phyloP scores from a whole-genome alignment of 1,140 invertebrate genomes.

The Wasmannia auropunctata region DNA sequence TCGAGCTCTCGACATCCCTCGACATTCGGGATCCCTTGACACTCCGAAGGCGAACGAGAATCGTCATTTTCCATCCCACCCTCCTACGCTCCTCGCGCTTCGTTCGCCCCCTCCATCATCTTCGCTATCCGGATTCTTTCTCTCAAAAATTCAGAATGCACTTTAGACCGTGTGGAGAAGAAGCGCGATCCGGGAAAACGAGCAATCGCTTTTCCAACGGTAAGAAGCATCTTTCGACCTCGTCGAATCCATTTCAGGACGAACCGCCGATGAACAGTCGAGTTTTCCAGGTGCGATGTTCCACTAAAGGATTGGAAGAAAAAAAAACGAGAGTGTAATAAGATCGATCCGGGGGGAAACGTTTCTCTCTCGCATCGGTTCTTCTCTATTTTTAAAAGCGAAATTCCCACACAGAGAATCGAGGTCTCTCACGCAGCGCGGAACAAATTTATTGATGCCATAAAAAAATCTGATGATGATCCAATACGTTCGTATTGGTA shows the following conservation, averaged over 20 bases:
- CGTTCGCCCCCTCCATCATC: slow-evolving; percentile 18
- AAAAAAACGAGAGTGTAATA: slow-evolving; percentile 29
- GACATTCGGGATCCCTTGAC: slow-evolving; percentile 34
- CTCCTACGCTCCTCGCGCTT: no score
- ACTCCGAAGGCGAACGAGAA: slow-evolving; percentile 7
- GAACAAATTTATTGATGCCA: not conserved
- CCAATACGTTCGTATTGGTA: not conserved
- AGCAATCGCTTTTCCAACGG: slow-evolving; percentile 4
- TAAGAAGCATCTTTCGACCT: slow-evolving; percentile 47
- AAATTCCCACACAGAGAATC: not conserved
- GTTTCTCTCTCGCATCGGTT: not conserved
- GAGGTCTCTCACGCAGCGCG: not conserved
- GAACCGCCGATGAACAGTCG: slow-evolving; percentile 26
- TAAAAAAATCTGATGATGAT: not conserved
- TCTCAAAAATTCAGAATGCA: slow-evolving; percentile 61
- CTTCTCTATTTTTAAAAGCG: not conserved
- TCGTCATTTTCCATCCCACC: slow-evolving; percentile 11
- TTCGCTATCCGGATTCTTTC: slow-evolving; percentile 15
- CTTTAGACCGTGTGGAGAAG: slow-evolving; percentile 34
- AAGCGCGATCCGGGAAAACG: slow-evolving; percentile 8
- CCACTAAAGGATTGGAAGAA: slow-evolving; percentile 27
- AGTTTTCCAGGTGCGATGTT: slow-evolving; percentile 35
- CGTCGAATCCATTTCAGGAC: slow-evolving; percentile 24
- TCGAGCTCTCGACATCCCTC: slow-evolving; percentile 9
- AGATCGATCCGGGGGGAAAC: slow-evolving; percentile 24